A percentile compares a stretch with the other conserved stretches of the same genome.
phyloP scores from a whole-genome alignment of 1,140 invertebrate genomes.

The Apis florea region DNA sequence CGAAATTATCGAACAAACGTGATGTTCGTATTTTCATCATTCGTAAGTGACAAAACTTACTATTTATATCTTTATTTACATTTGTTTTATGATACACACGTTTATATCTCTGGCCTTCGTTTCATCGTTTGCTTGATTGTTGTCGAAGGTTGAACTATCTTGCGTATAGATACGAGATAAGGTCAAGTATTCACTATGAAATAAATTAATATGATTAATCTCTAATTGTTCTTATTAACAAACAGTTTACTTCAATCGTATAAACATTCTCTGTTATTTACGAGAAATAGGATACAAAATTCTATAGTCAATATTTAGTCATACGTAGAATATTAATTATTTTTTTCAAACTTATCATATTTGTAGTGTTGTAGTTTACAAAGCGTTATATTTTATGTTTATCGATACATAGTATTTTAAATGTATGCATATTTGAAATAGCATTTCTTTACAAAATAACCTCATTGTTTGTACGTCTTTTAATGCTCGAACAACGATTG shows the following conservation, averaged over 20 bases:
- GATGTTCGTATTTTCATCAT: neutral
- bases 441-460: slow-evolving; percentile 10
- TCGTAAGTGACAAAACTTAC: slow-evolving; percentile 35
- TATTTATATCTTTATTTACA: neutral
- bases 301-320: too few relatives aligned
- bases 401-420: neutral
- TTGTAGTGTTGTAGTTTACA: too few relatives aligned
- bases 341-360: too few relatives aligned
- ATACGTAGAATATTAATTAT: too few relatives aligned
- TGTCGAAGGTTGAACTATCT: too few relatives aligned
- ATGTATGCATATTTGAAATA: neutral
- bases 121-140: neutral
- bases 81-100: neutral
- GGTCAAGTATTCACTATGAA: neutral
- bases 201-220: neutral
- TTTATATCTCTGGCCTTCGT: neutral
- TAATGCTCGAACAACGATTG: slow-evolving; percentile 27
- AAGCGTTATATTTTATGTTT: too few relatives aligned
- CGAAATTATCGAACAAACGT: neutral
- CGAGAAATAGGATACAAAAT: too few relatives aligned
- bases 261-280: too few relatives aligned
- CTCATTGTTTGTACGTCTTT: neutral
- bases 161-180: neutral
- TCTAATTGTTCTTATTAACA: neutral
- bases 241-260: neutral